Evolutionary conservation across 2,888 invertebrate species (phyloP).

Genomic region (Epinotia bilunana): DNA sequence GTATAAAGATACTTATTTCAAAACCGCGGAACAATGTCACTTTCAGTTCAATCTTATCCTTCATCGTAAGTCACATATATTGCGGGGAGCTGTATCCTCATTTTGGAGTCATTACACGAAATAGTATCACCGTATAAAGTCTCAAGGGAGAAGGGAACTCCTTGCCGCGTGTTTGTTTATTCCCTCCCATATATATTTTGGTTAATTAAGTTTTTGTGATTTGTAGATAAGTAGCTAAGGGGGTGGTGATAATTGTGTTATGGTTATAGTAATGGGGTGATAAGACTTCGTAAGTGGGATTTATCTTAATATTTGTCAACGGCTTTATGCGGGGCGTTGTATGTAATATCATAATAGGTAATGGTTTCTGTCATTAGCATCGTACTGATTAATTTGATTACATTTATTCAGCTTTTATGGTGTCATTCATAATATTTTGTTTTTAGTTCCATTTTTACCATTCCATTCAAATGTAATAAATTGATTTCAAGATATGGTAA

Average conservation of each 20-base stretch:
- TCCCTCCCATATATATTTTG: constrained; percentile 77
- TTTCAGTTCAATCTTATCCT: constrained; percentile 23
- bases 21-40: constrained; percentile 5
- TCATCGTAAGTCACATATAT: constrained; percentile 59
- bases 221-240: constrained; percentile 65
- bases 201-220: constrained; percentile 83
- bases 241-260: constrained; percentile 41
- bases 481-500: too few species aligned
- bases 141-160: constrained; percentile 73
- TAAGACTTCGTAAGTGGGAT: constrained; percentile 46
- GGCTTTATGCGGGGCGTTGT: constrained; percentile 3
- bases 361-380: not conserved
- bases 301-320: constrained; percentile 50
- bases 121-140: constrained; percentile 82
- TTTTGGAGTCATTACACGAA: constrained; percentile 84
- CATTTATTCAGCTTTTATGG: not conserved
- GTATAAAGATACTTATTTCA: not conserved
- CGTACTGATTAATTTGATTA: not conserved
- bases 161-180: constrained; percentile 71
- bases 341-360: not conserved
- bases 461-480: too few species aligned
- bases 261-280: constrained; percentile 59
- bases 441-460: too few species aligned
- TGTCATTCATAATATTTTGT: not conserved
- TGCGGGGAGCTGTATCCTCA: constrained; percentile 78